phyloP scores from a whole-genome alignment of 2,797 vertebrate species.

The Acanthopagrus latus region DNA sequence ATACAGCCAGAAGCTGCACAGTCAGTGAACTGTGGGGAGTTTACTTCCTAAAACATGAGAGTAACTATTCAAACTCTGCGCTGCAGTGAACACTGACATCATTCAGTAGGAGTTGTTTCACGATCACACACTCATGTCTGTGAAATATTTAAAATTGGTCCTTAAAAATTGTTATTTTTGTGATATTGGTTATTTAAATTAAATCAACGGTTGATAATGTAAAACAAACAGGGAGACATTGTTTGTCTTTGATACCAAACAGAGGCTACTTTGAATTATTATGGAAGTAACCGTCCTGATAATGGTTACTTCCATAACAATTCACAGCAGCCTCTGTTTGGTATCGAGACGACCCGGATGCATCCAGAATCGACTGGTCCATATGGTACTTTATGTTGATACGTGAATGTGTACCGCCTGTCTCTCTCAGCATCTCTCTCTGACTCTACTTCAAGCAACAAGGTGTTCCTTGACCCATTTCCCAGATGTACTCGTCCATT shows the following conservation, averaged over 20 bases:
- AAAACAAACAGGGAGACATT: background rate
- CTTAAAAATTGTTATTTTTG: background rate
- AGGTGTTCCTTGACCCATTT: constrained; percentile 54
- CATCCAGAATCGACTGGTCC: background rate
- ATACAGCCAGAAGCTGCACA: background rate
- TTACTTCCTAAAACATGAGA: background rate
- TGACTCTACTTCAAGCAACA: constrained; percentile 44
- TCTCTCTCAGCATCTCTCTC: constrained; percentile 13
- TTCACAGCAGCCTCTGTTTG: background rate
- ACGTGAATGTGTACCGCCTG: background rate
- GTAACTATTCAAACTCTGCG: background rate
- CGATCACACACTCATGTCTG: background rate
- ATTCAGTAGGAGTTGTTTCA: background rate
- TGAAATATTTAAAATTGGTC: background rate
- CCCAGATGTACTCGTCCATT: constrained; percentile 33
- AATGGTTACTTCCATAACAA: constrained; percentile 2
- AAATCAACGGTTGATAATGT: background rate
- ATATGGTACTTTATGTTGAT: background rate
- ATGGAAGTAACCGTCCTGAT: too few species aligned
- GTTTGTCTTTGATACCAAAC: too few species aligned
- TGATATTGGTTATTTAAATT: background rate
- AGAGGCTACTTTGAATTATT: too few species aligned
- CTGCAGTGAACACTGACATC: background rate
- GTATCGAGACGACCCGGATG: background rate
- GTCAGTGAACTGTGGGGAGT: background rate